Base-by-base conservation (phyloP, 2,888 invertebrate genomes). In the Peribatodes rhomboidaria region DNA sequence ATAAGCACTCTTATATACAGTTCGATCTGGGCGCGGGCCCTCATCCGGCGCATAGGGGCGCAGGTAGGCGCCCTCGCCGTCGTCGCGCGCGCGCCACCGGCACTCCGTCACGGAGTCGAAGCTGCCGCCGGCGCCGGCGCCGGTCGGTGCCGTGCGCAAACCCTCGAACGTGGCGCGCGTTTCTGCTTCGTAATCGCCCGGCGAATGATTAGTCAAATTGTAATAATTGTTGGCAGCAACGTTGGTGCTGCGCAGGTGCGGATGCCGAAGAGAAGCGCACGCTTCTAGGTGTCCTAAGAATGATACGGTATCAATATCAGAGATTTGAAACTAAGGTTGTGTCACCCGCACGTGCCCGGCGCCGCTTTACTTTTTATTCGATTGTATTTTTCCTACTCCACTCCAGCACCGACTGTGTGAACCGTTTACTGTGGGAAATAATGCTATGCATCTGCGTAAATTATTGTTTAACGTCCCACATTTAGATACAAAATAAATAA, bases 221-320 rank as follows among this genome's bases (percentile, higher is more conserved):
- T 93, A 94, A 92, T 92, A 93, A 90, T 92, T 94, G 91, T 92
- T 94, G 85, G 85, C 89, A 78, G 89, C 90, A 77, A 92, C 91
- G 85, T 87, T 90, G 85, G 88, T 84, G 87, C 85, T 89, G 85
- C 89, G 92, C 75, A 90, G 91, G 72, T 91, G 89, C 74, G 90
- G 87, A 77, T 89, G 89, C 83, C 90, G 90, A 71, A 89, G 88
- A 80, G 92, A 86, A 80, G 89, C 87, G 84, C 90, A 88, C 87
- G 90, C 92, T 85, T 94, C 94, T 89, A 94, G 86, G 89, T 92
- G 93, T 90, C 94, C 94, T 94, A 94, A 84, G 92, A 85, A 92
- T 84, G 85, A 92, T 81, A 92, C 84, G 80, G 78, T 75, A 81
- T 83, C 76, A 84, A 83, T 83, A 77, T 82, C 80, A 82, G 75